A percentile compares a stretch with the other conserved stretches of the same genome.
Evolutionary conservation across 2,888 invertebrate species (phyloP).

Genomic region (Litoditis marina): DNA sequence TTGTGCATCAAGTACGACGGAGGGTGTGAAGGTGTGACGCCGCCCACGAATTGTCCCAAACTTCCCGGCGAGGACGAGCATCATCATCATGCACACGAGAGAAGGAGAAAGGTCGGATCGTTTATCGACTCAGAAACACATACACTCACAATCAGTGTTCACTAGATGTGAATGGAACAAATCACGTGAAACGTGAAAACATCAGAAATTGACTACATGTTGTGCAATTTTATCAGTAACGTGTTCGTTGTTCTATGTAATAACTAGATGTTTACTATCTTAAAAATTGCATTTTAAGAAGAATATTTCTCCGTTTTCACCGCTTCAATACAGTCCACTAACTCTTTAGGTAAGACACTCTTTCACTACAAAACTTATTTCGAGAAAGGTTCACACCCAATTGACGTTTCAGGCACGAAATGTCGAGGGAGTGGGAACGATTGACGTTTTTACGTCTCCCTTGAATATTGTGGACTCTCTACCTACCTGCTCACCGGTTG

Average conservation of each 20-base stretch:
- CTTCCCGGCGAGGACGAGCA: constrained; percentile 33
- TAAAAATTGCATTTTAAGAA: too few species aligned
- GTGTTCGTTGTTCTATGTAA: constrained; percentile 1
- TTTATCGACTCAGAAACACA: too few species aligned
- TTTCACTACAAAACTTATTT: too few species aligned
- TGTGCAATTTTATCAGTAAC: constrained; percentile 6
- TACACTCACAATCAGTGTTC: too few species aligned
- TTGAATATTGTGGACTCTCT: constrained; percentile 45
- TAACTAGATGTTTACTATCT: too few species aligned
- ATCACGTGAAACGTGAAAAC: neutral
- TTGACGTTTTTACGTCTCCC: constrained; percentile 58
- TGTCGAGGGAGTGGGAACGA: constrained; percentile 40
- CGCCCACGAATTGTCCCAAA: constrained; percentile 55
- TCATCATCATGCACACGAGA: constrained; percentile 40
- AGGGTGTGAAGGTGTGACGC: constrained; percentile 58
- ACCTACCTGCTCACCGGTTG: constrained; percentile 1
- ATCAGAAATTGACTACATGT: constrained; percentile 4
- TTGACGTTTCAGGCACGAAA: too few species aligned
- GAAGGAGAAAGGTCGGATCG: too few species aligned
- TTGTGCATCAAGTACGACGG: constrained; percentile 60
- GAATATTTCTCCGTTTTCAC: constrained; percentile 10
- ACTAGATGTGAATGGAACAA: too few species aligned
- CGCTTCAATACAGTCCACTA: constrained; percentile 2
- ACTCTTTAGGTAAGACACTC: neutral
- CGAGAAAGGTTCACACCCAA: too few species aligned